These are phyloP conservation scores for Phaetusa simplex DNA, from an alignment of 2,113 vertebrate species.

Conservation along the genomic window DNA sequence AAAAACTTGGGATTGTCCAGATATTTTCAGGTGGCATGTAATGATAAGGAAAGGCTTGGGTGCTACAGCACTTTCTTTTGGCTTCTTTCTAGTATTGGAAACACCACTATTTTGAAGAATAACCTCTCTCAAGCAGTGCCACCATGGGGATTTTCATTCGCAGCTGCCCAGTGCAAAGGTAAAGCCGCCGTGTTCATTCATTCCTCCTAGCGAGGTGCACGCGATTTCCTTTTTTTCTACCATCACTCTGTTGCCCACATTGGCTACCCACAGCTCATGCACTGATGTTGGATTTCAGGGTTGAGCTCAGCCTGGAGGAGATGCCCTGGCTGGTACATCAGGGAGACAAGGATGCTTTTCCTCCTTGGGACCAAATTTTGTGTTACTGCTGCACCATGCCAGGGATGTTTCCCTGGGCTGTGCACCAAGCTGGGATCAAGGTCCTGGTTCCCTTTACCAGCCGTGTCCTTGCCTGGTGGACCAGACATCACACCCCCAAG, in stretches of 20 bases:
- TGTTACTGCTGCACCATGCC: background rate
- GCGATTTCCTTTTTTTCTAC: background rate
- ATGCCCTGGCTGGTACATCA: background rate
- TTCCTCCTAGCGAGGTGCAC: background rate
- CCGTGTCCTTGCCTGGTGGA: background rate
- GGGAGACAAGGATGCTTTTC: background rate
- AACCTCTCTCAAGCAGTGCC: background rate
- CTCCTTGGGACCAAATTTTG: background rate
- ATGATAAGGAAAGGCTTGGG: background rate
- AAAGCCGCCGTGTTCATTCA: fast-evolving
- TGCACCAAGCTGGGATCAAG: background rate
- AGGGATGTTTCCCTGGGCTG: background rate
- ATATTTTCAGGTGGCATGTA: background rate
- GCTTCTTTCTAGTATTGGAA: background rate
- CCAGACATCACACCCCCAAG: fast-evolving
- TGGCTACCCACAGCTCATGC: background rate
- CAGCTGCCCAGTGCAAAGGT: background rate
- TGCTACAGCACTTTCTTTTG: background rate
- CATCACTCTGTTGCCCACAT: background rate
- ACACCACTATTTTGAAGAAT: background rate
- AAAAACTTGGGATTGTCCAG: background rate
- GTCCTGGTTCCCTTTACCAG: background rate
- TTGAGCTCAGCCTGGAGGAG: background rate
- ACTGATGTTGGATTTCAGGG: background rate
- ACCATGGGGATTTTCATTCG: background rate